A percentile compares a stretch with the other conserved stretches of the same genome.
These are phyloP conservation scores for Formica aserva DNA, from an alignment of 2,888 invertebrate species.

Conservation along the genomic window DNA sequence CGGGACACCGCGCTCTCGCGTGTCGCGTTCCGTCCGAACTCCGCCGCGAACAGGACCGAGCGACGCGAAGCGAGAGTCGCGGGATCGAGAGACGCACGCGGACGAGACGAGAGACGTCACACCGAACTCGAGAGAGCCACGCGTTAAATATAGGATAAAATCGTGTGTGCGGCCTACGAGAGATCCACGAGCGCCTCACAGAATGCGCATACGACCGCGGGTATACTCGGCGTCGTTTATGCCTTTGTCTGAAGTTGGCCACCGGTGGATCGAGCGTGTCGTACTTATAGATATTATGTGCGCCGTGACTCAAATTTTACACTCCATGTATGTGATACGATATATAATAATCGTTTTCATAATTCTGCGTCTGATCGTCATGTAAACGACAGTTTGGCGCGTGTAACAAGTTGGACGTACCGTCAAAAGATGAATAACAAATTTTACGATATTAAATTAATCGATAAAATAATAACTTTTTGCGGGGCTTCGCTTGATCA, in stretches of 20 bases:
- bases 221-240: conserved; percentile 15
- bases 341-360: not conserved
- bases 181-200: conserved; percentile 18
- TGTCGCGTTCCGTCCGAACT: not conserved
- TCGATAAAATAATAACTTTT: not conserved
- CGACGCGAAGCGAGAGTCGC: conserved; percentile 12
- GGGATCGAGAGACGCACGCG: conserved; percentile 7
- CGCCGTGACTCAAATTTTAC: not conserved
- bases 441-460: not conserved
- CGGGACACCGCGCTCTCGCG: conserved; percentile 11
- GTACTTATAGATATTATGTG: conserved; percentile 12
- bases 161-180: conserved; percentile 1
- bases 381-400: too few relatives aligned
- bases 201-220: conserved; percentile 5
- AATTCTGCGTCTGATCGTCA: not conserved
- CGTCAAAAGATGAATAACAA: not conserved
- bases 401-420: not conserved
- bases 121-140: conserved; percentile 30
- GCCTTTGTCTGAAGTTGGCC: not conserved
- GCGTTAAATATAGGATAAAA: conserved; percentile 64
- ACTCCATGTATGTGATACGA: not conserved
- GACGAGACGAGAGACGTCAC: conserved; percentile 6
- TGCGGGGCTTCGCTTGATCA: not conserved
- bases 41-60: not conserved
- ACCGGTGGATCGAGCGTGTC: not conserved